phyloP scores from a whole-genome alignment of 2,113 vertebrate species.

The Labrus mixtus region DNA sequence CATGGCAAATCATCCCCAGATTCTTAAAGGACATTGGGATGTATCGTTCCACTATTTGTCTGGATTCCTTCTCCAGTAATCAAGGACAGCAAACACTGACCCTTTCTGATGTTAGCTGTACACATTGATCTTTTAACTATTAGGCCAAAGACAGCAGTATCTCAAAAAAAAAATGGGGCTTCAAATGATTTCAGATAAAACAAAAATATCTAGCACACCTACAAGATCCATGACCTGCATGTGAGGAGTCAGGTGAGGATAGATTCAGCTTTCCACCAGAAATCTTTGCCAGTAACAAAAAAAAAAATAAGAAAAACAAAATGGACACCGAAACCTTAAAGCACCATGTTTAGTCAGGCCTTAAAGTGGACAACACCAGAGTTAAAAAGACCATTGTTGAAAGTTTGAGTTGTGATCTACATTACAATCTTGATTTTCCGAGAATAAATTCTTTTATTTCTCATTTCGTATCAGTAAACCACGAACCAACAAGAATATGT shows the following conservation, averaged over 20 bases:
- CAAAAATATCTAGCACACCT: neutral
- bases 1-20: neutral
- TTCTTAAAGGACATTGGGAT: neutral
- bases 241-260: neutral
- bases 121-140: constrained; percentile 1
- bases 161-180: neutral
- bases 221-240: neutral
- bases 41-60: neutral
- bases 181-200: constrained; percentile 4
- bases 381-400: constrained; percentile 3
- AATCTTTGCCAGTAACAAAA: constrained; percentile 4
- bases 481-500: constrained; percentile 29
- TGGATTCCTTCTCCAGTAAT: neutral
- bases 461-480: constrained; percentile 1
- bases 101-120: neutral
- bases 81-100: neutral
- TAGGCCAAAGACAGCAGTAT: neutral
- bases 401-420: constrained; percentile 20
- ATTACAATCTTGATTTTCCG: constrained; percentile 3
- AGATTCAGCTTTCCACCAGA: constrained; percentile 21
- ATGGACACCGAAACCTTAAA: constrained; percentile 17
- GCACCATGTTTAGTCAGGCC: constrained; percentile 42
- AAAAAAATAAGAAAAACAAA: neutral
- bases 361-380: constrained; percentile 4
- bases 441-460: neutral